Base-by-base conservation (phyloP, 2,888 invertebrate genomes). In the Thera obeliscata region DNA sequence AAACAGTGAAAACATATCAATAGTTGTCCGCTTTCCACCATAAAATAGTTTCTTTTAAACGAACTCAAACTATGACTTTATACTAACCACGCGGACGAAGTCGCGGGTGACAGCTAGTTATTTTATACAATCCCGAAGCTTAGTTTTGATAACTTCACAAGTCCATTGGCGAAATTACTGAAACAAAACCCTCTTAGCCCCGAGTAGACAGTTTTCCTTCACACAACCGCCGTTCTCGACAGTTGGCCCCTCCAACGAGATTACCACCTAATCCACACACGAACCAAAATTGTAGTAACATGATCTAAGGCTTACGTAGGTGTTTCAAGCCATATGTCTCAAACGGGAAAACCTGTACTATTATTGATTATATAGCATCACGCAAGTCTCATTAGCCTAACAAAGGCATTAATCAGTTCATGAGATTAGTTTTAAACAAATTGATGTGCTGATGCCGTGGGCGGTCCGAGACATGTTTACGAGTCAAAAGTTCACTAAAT, bases 381-480 rank as follows among this genome's bases (percentile, higher is more conserved):
- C 76, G 80, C 79, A 73, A 81, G 86, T 81, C 89, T 89, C 89
- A 90, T 91, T 90, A 90, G 84, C 78, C 78, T 85, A 83, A 85
- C 84, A 84, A 85, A 86, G 80, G 82, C 88, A 90, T 91, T 89
- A 87, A 88, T 90, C 89, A 88, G 85, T 84, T 86, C 22, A 84
- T 22, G 81, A 87, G 86, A 89, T 90, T 89, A 90, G 87, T 83
- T 85, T 83, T 80, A 87, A 90, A 90, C 90, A 91, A 91, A 91
- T 91, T 90, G 90, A 82, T 78, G 85, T 75, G 78, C 74, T 76
- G 76, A 71, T 71, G 79, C 81, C 81, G 90, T 85, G 83, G 88
- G 88, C 86, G 88, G 82, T 71, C 80, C 71, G 71, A 76, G 85
- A 79, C 84, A 82, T 84, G 83, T 90, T 89, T 89, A 89, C 82